Percentiles rank a stretch among this genome's conserved stretches.
These are phyloP conservation scores for Zaprionus africanus DNA, from an alignment of 1,140 invertebrate species.

Conservation along the genomic window DNA sequence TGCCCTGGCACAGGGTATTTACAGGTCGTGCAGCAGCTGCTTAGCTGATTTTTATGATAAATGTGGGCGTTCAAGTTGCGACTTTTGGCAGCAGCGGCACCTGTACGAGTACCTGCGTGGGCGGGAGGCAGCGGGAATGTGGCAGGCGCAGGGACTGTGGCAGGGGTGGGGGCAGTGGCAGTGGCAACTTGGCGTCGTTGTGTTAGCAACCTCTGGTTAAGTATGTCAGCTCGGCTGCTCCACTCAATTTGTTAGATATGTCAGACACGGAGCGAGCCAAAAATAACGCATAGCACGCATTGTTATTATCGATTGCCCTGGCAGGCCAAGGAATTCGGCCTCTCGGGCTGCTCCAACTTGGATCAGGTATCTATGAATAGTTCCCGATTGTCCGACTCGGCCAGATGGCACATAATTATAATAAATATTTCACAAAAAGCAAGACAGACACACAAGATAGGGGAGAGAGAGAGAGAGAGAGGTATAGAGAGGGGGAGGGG, in stretches of 20 bases:
- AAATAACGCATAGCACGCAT: constrained; percentile 53
- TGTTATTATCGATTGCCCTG: constrained; percentile 55
- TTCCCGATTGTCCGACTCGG: not conserved
- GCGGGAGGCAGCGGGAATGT: not conserved
- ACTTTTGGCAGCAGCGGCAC: constrained; percentile 37
- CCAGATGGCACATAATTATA: constrained; percentile 67
- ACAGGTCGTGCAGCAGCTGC: not conserved
- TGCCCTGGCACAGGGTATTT: constrained; percentile 19
- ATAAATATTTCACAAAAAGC: constrained; percentile 68
- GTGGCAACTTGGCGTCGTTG: constrained; percentile 8
- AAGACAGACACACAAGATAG: not conserved
- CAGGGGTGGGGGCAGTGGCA: constrained; percentile 9
- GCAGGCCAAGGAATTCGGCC: constrained; percentile 12
- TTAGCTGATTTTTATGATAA: constrained; percentile 41
- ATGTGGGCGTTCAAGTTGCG: constrained; percentile 53
- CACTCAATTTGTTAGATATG: constrained; percentile 63
- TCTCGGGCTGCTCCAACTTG: not conserved
- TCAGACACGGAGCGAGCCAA: constrained; percentile 25
- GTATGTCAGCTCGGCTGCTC: constrained; percentile 56
- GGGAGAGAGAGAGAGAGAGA: not conserved
- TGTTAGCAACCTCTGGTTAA: constrained; percentile 54
- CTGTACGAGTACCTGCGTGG: constrained; percentile 21
- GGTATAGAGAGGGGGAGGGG: not conserved
- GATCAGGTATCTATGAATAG: constrained; percentile 60
- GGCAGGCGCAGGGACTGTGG: constrained; percentile 18